Base-by-base conservation (phyloP, 2,888 invertebrate genomes). In the Cephus sareptanus region DNA sequence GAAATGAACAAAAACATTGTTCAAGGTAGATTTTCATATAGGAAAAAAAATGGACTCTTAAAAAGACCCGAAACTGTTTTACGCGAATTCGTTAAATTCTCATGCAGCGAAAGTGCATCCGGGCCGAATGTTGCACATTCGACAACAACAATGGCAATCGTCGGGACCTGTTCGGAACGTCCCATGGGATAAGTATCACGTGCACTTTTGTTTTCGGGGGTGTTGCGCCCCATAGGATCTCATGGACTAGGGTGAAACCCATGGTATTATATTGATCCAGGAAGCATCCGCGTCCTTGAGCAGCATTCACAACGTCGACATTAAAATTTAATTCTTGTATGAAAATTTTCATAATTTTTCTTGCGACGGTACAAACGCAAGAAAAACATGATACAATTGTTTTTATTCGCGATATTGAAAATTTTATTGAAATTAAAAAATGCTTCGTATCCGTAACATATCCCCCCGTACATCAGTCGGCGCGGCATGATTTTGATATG, bases 221-320 rank as follows among this genome's bases (percentile, higher is more conserved):
- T 84, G 83, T 82, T 79, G 77, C 81, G 82, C 80, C 83, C 56
- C 78, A 78, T 80, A 74, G 74, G 76, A 74, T 74, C 69, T 70
- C 68, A 37, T 75, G 74, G 69, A 69, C 78, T 79, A 79, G 78
- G 84, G 84, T 81, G 79, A 82, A 82, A 83, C 83, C 81, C 84
- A 86, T 86, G 85, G 87, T 83, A 87, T 87, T 86, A 86, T 89
- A 89, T 89, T 87, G 89, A 90, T 89, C 89, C 89, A 79, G 81
- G 79, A 82, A 83, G 81, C 83, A 82, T 85, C 84, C 82, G 81
- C 84, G 82, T 81, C 83, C 81, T 84, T 85, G 86, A 87, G 85
- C 84, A 79, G 81, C 83, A 81, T 83, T 83, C 85, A 83, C 85
- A 81, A 71, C 34, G 56, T 56, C 2, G 56, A 23, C 9, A 56